These are phyloP conservation scores for Brachirus orientalis DNA, from an alignment of 2,113 vertebrate genomes.

Conservation along the genomic window DNA sequence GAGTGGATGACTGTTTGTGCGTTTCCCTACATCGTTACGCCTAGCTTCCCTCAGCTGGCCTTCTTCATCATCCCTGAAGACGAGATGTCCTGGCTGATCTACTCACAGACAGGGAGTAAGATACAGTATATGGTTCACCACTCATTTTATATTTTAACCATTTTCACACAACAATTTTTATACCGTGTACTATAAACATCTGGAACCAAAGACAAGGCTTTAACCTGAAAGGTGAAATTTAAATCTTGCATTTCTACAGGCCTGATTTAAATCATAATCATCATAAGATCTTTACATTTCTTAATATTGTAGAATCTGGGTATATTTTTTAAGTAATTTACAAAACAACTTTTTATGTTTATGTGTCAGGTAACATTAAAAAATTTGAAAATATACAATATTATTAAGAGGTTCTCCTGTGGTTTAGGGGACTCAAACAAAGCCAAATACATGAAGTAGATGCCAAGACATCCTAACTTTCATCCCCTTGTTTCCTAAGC, in stretches of 20 bases:
- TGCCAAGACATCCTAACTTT: too few species aligned
- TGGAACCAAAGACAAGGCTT: neutral
- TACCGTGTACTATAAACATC: conserved; percentile 7
- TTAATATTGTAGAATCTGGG: neutral
- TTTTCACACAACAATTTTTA: conserved; percentile 19
- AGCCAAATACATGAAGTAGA: too few species aligned
- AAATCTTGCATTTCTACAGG: neutral
- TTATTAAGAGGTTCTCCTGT: neutral
- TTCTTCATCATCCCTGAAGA: conserved; percentile 28
- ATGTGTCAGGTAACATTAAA: too few species aligned
- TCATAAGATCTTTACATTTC: neutral
- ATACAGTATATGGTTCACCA: conserved; percentile 19
- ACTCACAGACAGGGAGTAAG: conserved; percentile 18
- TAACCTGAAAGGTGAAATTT: neutral
- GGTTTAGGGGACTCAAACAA: neutral
- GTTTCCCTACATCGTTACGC: conserved; percentile 22
- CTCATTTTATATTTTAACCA: conserved; percentile 18
- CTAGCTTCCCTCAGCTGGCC: conserved; percentile 40
- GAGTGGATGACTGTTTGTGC: conserved; percentile 13
- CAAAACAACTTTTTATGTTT: neutral
- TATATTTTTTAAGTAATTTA: neutral
- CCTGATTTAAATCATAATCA: too few species aligned
- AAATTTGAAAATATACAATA: neutral
- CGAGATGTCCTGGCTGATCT: conserved; percentile 38
- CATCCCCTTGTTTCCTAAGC: too few species aligned